Conservation (phyloP, 1,140 invertebrate species). For the Brachionus koreanus region DNA sequence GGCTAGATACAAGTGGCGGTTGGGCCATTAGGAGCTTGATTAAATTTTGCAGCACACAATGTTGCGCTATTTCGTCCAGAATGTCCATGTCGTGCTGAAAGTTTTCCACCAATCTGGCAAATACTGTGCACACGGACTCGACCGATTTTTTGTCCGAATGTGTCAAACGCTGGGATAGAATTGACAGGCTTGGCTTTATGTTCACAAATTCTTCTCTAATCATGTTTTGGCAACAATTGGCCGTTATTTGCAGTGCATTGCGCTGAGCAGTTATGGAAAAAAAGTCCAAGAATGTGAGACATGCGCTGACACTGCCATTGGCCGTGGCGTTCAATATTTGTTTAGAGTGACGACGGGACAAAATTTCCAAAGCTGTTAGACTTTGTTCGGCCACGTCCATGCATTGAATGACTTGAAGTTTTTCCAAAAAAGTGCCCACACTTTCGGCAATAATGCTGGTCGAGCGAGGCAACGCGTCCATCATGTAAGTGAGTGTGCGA, state of each 20-base stretch:
- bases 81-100: constrained; percentile 84
- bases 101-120: constrained; percentile 90
- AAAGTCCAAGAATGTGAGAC: constrained; percentile 92
- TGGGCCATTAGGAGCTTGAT: constrained; percentile 73
- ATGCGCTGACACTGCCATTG: constrained; percentile 72
- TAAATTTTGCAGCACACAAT: constrained; percentile 79
- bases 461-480: constrained; percentile 92
- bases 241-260: constrained; percentile 85
- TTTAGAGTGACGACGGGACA: constrained; percentile 91
- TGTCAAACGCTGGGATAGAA: constrained; percentile 77
- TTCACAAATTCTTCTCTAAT: constrained; percentile 82
- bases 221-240: constrained; percentile 92
- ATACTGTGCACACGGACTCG: constrained; percentile 78
- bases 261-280: constrained; percentile 89
- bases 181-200: constrained; percentile 77
- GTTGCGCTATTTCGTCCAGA: constrained; percentile 88
- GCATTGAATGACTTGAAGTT: constrained; percentile 90
- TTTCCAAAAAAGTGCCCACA: constrained; percentile 72
- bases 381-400: constrained; percentile 98
- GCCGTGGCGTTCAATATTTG: constrained; percentile 83
- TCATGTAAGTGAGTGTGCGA: constrained; percentile 95
- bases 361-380: constrained; percentile 88
- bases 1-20: constrained; percentile 83
- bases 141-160: constrained; percentile 65
- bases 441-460: constrained; percentile 93